These are phyloP conservation scores for Halichondria panicea DNA, from an alignment of 37 sponge, comb jelly and placozoan species.

Conservation along the genomic window DNA sequence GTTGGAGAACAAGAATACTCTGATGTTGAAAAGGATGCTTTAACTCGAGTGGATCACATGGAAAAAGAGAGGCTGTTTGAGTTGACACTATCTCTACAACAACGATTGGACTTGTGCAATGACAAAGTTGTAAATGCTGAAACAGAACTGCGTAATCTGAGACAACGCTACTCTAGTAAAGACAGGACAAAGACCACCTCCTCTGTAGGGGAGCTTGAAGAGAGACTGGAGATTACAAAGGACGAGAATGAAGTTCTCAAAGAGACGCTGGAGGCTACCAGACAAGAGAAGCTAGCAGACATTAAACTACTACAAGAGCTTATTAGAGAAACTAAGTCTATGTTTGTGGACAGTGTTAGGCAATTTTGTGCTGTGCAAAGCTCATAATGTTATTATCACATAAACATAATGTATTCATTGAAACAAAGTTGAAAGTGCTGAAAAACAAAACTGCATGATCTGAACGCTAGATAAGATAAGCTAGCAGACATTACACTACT, in stretches of 20 bases:
- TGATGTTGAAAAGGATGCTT: constrained; percentile 4
- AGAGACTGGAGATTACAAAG: constrained; percentile 23
- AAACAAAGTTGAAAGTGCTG: too few relatives aligned
- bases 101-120: constrained; percentile 21
- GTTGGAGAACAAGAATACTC: background rate
- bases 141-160: background rate
- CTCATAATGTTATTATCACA: too few relatives aligned
- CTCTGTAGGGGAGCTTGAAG: constrained; percentile 1
- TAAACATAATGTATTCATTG: too few relatives aligned
- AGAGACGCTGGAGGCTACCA: constrained; percentile 44
- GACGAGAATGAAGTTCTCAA: constrained; percentile 64
- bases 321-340: constrained; percentile 38
- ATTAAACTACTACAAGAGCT: constrained; percentile 23
- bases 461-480: constrained; percentile 44
- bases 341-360: constrained; percentile 39
- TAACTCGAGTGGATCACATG: constrained; percentile 26
- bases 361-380: too few relatives aligned
- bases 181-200: too few relatives aligned
- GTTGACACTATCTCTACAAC: constrained; percentile 38
- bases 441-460: too few relatives aligned
- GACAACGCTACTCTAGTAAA: background rate
- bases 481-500: constrained; percentile 43
- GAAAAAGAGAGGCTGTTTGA: constrained; percentile 63
- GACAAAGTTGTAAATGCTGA: constrained; percentile 12
- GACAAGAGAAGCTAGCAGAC: constrained; percentile 56